Evolutionary conservation across 2,888 invertebrate genomes (phyloP), one percentile per base, ranked within the genome.

Genomic region (Diloba caeruleocephala): DNA sequence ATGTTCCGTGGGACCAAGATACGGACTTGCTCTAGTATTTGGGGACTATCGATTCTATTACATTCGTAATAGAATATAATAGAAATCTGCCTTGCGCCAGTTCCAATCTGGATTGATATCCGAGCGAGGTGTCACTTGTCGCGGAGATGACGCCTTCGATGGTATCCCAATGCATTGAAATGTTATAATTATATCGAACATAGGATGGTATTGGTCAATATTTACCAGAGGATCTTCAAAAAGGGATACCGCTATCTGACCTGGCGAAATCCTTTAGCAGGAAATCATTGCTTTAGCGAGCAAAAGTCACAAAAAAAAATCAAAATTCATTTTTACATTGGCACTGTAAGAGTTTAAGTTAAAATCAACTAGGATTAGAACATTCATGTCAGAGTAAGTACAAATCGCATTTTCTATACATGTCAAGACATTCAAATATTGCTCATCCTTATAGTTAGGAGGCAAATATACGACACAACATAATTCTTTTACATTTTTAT

Each of bases 201-300:
- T 25, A 10, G 51, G 51, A 38, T 51, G 51, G 7, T 38, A 29
- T 5, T 8, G n/a, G 28, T 51, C 51, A 10, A 51, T 51, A 12
- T 26, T 33, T 21, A 51, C 51, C 13, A 51, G 9, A 6, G 43
- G 51, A 0, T 51, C 51, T 4, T 15, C 9, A 12, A 17, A 14
- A 0, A 10, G 25, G 7, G 15, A 33, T n/a, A 44, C 51, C 13
- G 6, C 2, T 4, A 44, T 33, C 31, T 25, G 41, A 5, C 45
- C 31, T 15, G 41, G 13, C 21, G 23, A 33, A 28, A 26, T 45
- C 10, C 12, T 45, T 36, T 21, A 52, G 14, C 17, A 52, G 45
- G 6, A 52, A 36, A 41, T 52, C 52, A 31, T 31, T 37, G 50
- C 5, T 38, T 13, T 32, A 51, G 31, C 2, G 9, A 10, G 26